These are phyloP conservation scores for Oryzias sinensis DNA, from an alignment of 2,797 vertebrate genomes.

Conservation along the genomic window DNA sequence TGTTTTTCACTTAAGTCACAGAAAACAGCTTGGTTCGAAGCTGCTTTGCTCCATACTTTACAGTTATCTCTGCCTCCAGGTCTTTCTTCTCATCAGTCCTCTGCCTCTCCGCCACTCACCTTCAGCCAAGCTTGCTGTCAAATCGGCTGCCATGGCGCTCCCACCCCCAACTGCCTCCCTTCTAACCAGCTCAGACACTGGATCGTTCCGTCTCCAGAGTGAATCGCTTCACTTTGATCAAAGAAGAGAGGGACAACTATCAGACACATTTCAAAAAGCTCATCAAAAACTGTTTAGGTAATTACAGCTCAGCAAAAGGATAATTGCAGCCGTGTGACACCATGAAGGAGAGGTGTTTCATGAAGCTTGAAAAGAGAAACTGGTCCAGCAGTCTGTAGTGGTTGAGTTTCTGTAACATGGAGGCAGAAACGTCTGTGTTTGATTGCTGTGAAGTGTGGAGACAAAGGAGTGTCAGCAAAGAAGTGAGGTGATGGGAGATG, in stretches of 20 bases:
- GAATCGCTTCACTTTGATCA: background rate
- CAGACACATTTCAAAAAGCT: constrained; percentile 7
- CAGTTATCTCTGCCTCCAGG: background rate
- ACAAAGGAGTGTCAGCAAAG: constrained; percentile 19
- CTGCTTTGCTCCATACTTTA: background rate
- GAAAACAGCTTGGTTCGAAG: background rate
- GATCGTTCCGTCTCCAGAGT: constrained; percentile 6
- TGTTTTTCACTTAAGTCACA: too few relatives aligned
- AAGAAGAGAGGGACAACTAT: constrained; percentile 11
- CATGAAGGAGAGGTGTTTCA: constrained; percentile 2
- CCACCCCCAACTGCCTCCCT: constrained; percentile 2
- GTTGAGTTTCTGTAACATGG: constrained; percentile 40
- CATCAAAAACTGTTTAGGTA: constrained; percentile 17
- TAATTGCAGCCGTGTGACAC: constrained; percentile 12
- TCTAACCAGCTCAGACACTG: constrained; percentile 1
- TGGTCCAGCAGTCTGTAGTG: constrained; percentile 8
- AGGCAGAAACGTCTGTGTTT: constrained; percentile 14
- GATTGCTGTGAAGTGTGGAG: constrained; percentile 32
- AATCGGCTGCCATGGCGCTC: constrained; percentile 6
- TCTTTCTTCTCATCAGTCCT: constrained; percentile 8
- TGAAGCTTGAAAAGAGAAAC: constrained; percentile 23
- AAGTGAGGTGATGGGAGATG: constrained; percentile 25
- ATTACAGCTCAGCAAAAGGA: constrained; percentile 2
- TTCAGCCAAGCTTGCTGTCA: constrained; percentile 3
- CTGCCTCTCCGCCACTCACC: background rate